Base-by-base conservation (phyloP, 1,140 invertebrate species). In the Bombus impatiens region DNA sequence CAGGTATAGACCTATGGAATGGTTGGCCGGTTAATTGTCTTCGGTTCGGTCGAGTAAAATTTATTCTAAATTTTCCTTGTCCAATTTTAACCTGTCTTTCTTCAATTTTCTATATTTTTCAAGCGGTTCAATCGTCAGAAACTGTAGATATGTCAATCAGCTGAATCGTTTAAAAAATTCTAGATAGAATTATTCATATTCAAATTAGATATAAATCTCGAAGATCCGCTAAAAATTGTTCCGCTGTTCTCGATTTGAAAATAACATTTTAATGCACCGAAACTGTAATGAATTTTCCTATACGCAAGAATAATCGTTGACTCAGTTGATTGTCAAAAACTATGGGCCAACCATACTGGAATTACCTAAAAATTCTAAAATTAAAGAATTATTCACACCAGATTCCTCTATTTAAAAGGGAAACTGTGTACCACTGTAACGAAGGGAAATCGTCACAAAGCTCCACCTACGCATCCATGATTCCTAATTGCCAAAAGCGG, bases 401-500 rank as follows among this genome's bases (percentile, higher is more conserved):
- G 59, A 62, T 28, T 59, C 10, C 28, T 59, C 28, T 62, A 9
- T 44, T 22, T 22, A 22, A 22, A 53, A 22, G 47, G 18, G 47
- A 53, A 53, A 8, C 1, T 22, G 15, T 53, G 18, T 53, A 53
- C 0, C 6, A 18, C 8, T 22, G 2, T n/a, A 3, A 44, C 40
- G n/a, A 40, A n/a, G 15, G 57, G 40, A 42, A 65, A 5, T 18
- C 28, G 25, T 28, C n/a, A 62, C 28, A 32, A 42, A 65, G 25
- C 25, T 9, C 57, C 35, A n/a, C 28, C 37, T 65, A 65, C 76
- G 59, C 28, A 22, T 22, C 15, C 22, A 18, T 1, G 40, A 18
- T 25, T 18, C 40, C 40, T 18, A n/a, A 67, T 74, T 37, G n/a
- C 80, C 68, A 44, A 82, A 82, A 44, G n/a, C 12, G 70, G 80